A percentile compares a stretch with the other conserved stretches of the same genome.
Evolutionary conservation across 2,113 vertebrate genomes (phyloP).

Genomic region (Megaceryle torquata): DNA sequence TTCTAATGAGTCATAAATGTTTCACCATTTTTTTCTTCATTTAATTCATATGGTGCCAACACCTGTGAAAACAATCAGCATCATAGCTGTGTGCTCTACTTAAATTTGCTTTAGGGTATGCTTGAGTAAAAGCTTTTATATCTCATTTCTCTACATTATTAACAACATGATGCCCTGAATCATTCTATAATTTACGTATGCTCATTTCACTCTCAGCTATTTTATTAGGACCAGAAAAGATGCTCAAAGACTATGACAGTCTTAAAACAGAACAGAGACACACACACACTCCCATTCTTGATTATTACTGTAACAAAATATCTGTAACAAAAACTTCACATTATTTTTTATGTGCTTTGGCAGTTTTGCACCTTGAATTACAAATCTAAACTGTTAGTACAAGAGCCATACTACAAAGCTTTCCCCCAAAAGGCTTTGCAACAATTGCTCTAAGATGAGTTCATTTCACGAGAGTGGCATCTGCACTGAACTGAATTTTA

Average conservation of each 20-base stretch:
- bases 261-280: slow-evolving; percentile 14
- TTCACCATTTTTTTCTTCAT: slow-evolving; percentile 72
- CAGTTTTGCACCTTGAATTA: slow-evolving; percentile 64
- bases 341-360: slow-evolving; percentile 58
- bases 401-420: slow-evolving; percentile 24
- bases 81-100: slow-evolving; percentile 65
- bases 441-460: background rate
- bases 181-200: slow-evolving; percentile 56
- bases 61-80: slow-evolving; percentile 75
- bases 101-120: slow-evolving; percentile 65
- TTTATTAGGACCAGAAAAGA: slow-evolving; percentile 49
- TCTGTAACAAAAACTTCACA: slow-evolving; percentile 41
- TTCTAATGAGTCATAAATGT: slow-evolving; percentile 72
- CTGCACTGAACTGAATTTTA: background rate
- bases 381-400: slow-evolving; percentile 23
- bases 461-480: background rate
- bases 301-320: slow-evolving; percentile 50
- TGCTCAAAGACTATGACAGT: slow-evolving; percentile 18
- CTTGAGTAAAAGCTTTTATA: slow-evolving; percentile 62
- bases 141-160: slow-evolving; percentile 71
- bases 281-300: background rate
- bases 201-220: slow-evolving; percentile 42
- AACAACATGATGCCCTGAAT: slow-evolving; percentile 63
- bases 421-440: slow-evolving; percentile 32
- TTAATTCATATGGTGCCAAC: slow-evolving; percentile 75